A percentile compares a stretch with the other conserved stretches of the same genome.
Conservation (phyloP, 2,797 vertebrate species). For the Basileuterus tristriatus region DNA sequence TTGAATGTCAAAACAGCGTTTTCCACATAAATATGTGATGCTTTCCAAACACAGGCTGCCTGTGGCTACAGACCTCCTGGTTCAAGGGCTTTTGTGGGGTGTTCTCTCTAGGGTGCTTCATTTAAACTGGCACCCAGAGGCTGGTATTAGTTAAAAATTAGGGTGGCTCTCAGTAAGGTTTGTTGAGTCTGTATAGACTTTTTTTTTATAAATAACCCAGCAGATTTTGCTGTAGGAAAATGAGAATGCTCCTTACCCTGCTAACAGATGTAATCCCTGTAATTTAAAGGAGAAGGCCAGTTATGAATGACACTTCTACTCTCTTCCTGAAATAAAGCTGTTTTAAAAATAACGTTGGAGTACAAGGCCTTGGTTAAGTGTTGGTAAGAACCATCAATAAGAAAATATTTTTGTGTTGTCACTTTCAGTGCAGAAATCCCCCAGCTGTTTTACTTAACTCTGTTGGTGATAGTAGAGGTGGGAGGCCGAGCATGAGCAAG, state of each 20-base stretch:
- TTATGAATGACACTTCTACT: neutral
- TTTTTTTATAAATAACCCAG: neutral
- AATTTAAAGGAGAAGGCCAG: neutral
- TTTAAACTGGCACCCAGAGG: neutral
- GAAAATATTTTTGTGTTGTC: neutral
- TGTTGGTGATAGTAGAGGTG: neutral
- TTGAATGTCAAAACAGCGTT: neutral
- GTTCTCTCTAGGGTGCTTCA: neutral
- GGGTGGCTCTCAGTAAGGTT: fast-evolving
- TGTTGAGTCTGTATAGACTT: neutral
- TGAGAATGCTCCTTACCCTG: neutral
- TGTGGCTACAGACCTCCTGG: neutral
- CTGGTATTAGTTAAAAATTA: neutral
- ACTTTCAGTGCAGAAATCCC: neutral
- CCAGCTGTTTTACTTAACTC: neutral
- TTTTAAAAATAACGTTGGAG: neutral
- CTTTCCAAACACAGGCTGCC: neutral
- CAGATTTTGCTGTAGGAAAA: neutral
- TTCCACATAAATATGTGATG: neutral
- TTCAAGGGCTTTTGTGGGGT: neutral
- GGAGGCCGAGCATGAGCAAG: neutral
- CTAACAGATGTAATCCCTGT: neutral
- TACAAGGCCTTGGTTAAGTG: too few relatives aligned
- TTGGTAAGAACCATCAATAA: neutral
- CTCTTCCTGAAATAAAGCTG: neutral